A percentile compares a stretch with the other conserved stretches of the same genome.
Evolutionary conservation across 2,113 vertebrate genomes (phyloP).

Genomic region (Caranx melampygus): DNA sequence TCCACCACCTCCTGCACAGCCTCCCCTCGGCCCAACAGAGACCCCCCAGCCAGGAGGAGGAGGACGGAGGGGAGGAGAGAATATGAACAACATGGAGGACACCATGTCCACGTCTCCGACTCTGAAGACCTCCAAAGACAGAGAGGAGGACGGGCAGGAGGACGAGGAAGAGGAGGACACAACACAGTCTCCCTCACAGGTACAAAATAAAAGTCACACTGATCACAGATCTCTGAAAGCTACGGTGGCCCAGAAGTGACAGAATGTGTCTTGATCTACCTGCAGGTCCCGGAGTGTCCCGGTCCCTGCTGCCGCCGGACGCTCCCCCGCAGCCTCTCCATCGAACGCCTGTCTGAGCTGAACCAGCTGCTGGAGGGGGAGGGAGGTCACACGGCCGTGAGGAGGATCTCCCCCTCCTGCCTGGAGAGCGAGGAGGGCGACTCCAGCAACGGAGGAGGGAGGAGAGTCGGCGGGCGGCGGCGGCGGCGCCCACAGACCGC

Average conservation of each 20-base stretch:
- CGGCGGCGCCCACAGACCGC: constrained; percentile 80
- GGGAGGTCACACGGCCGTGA: constrained; percentile 32
- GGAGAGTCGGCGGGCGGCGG: constrained; percentile 73
- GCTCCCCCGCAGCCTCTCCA: constrained; percentile 82
- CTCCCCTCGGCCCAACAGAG: constrained; percentile 89
- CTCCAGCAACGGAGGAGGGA: constrained; percentile 74
- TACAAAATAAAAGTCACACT: constrained; percentile 13
- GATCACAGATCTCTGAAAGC: neutral
- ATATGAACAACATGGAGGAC: constrained; percentile 29
- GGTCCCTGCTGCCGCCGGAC: constrained; percentile 79
- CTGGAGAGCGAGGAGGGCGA: constrained; percentile 85
- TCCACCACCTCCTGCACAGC: constrained; percentile 96
- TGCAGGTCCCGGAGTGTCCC: constrained; percentile 76
- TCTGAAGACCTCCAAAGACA: constrained; percentile 65
- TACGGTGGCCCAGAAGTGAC: too few species aligned
- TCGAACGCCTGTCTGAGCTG: constrained; percentile 85
- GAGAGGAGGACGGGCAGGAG: constrained; percentile 83
- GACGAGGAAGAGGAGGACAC: constrained; percentile 78
- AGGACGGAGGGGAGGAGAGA: constrained; percentile 44
- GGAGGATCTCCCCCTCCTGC: constrained; percentile 73
- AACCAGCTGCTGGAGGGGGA: constrained; percentile 86
- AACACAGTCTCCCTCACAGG: constrained; percentile 80
- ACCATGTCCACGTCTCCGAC: constrained; percentile 55
- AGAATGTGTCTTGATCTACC: neutral
- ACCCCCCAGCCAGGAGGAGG: constrained; percentile 78